Percentiles rank a stretch among this genome's conserved stretches.
phyloP scores from a whole-genome alignment of 37 sponge, comb jelly and placozoan species.

The Eunapius fragilis region DNA sequence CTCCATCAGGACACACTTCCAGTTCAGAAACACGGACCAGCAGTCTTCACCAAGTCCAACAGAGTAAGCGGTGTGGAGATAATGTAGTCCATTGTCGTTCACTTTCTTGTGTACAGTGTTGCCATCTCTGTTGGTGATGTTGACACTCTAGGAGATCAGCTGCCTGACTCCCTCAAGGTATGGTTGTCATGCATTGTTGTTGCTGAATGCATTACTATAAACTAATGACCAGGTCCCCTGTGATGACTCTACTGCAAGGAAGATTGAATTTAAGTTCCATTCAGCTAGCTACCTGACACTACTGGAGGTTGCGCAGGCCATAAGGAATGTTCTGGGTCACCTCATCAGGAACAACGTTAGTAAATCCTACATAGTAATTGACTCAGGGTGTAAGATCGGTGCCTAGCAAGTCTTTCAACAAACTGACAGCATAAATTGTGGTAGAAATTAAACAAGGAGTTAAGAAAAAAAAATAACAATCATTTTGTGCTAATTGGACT shows the following conservation, averaged over 20 bases:
- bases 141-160: constrained; percentile 6
- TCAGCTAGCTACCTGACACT: constrained; percentile 62
- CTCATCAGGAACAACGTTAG: constrained; percentile 48
- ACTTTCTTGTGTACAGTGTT: background rate
- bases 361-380: too few relatives aligned
- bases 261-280: constrained; percentile 77
- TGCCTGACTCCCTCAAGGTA: constrained; percentile 41
- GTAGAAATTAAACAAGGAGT: too few relatives aligned
- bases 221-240: constrained; percentile 25
- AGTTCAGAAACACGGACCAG: background rate
- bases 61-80: background rate
- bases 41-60: background rate
- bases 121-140: background rate
- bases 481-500: too few relatives aligned
- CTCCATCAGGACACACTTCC: background rate
- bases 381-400: too few relatives aligned
- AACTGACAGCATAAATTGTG: too few relatives aligned
- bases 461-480: too few relatives aligned
- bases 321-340: constrained; percentile 70
- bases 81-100: background rate
- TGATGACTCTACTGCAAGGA: constrained; percentile 37
- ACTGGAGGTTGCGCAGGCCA: constrained; percentile 55
- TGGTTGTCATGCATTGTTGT: background rate
- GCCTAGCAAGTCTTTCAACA: too few relatives aligned
- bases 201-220: background rate